Evolutionary conservation across 1,140 invertebrate genomes (phyloP).

Genomic region (Danaus plexippus): DNA sequence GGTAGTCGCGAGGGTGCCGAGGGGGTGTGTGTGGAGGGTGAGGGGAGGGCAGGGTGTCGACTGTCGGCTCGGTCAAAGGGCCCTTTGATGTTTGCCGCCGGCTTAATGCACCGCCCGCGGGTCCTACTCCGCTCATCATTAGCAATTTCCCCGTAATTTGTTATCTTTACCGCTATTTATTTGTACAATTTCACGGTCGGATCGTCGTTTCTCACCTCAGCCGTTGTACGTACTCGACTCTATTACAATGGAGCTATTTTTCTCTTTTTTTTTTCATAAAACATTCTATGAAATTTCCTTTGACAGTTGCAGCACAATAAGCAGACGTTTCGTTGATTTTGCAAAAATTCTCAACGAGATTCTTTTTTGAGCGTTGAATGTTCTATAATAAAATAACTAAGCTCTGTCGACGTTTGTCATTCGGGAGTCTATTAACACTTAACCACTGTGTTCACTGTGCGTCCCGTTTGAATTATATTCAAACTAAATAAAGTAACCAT

Average conservation of each 20-base stretch:
- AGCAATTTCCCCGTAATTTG: constrained; percentile 70
- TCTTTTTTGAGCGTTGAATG: no score
- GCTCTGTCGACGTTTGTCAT: no score
- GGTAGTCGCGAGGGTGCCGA: constrained; percentile 25
- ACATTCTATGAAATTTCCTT: constrained; percentile 8
- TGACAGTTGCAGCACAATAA: constrained; percentile 15
- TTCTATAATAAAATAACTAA: no score
- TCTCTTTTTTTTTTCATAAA: constrained; percentile 11
- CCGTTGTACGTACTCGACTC: constrained; percentile 5
- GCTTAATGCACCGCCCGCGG: constrained; percentile 68
- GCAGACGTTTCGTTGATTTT: neutral
- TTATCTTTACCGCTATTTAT: constrained; percentile 70
- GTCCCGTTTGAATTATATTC: no score
- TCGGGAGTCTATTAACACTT: no score
- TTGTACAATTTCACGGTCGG: constrained; percentile 60
- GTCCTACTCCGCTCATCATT: constrained; percentile 65
- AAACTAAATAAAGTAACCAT: no score
- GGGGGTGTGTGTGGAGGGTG: constrained; percentile 29
- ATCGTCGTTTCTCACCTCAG: constrained; percentile 43
- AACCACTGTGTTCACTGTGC: no score
- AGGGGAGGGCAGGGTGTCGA: constrained; percentile 33
- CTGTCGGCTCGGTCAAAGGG: constrained; percentile 67
- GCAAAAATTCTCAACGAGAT: no score
- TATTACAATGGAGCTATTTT: constrained; percentile 15
- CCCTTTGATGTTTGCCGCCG: constrained; percentile 70